Conservation (phyloP, 2,113 vertebrate species). For the Aramus guarauna region DNA sequence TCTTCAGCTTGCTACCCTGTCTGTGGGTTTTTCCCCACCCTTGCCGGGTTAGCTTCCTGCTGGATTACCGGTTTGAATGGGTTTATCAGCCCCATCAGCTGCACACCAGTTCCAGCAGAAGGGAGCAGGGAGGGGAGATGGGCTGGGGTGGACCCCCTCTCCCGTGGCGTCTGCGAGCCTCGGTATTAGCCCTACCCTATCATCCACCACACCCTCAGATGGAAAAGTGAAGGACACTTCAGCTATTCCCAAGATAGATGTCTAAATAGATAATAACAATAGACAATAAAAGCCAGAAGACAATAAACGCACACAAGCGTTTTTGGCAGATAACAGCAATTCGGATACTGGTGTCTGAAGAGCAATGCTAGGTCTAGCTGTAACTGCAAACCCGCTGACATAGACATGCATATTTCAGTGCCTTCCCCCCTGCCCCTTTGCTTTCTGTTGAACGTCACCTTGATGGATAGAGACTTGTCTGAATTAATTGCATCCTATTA, state of each 20-base stretch:
- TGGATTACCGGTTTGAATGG: not conserved
- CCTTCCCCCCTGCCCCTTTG: not conserved
- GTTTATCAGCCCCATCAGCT: not conserved
- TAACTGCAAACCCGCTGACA: not conserved
- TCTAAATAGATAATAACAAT: constrained; percentile 31
- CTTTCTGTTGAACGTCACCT: not conserved
- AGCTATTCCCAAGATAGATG: constrained; percentile 23
- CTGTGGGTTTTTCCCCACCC: rapidly evolving
- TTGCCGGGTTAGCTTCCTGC: not conserved
- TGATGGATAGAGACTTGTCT: not conserved
- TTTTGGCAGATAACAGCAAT: constrained; percentile 29
- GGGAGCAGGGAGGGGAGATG: not conserved
- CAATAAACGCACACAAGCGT: constrained; percentile 8
- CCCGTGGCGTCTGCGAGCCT: not conserved
- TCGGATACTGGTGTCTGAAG: not conserved
- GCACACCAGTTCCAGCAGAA: not conserved
- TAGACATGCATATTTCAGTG: not conserved
- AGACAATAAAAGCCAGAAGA: not conserved
- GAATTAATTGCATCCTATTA: constrained; percentile 9
- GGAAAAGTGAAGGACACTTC: constrained; percentile 15
- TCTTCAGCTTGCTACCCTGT: not conserved
- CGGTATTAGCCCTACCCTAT: not conserved
- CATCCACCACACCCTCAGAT: constrained; percentile 20
- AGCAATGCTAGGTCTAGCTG: not conserved
- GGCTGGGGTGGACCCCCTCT: not conserved